Evolutionary conservation across 2,113 vertebrate genomes (phyloP), one percentile per base, ranked within the genome.

Genomic region (Rhagologus leucostigma): DNA sequence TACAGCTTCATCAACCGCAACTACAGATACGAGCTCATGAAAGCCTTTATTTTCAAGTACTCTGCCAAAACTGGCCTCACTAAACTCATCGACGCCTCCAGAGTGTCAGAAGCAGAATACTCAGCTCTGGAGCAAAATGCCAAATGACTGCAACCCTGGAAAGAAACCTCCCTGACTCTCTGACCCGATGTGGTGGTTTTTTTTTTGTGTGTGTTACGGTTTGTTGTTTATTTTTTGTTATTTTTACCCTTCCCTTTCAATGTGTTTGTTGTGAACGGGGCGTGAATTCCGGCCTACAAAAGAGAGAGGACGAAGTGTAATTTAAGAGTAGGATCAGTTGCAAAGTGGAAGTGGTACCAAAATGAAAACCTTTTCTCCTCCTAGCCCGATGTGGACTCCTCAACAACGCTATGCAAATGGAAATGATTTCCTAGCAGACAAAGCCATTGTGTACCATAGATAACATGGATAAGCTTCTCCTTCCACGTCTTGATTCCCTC

Each of bases 21-120:
- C 97, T 99, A 99, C 95, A 97, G 99, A 89, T 99, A 99, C 0
- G 98, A 99, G 97, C 98, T 99, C 70, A 99, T 99, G 99, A 99
- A 99, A 89, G 98, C 99, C 70, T 99, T 99, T 92, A 99, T 99
- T 92, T 99, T 99, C 97, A 99, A 98, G 96, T 99, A 99, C 97
- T 99, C 99, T 4, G 98, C 98, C 96, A 99, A 98, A 87, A 99
- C 98, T 0, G 99, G 99, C 7, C 98, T 99, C 79, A 98, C 98
- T 52, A 99, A 98, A 94, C 99, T 99, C 73, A 99, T 99, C 0
- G 98, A 99, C 1, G 97, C 98, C 69, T 98, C 99, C 44, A 97
- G 98, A 23, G 98, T 97, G 49, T 99, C 99, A 0, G 99, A 99
- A 85, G 97, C 98, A 0, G 99, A 99, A 71, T 98, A 99, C 95